Evolutionary conservation across 2,888 invertebrate species (phyloP).

Genomic region (Tetranychus piercei): DNA sequence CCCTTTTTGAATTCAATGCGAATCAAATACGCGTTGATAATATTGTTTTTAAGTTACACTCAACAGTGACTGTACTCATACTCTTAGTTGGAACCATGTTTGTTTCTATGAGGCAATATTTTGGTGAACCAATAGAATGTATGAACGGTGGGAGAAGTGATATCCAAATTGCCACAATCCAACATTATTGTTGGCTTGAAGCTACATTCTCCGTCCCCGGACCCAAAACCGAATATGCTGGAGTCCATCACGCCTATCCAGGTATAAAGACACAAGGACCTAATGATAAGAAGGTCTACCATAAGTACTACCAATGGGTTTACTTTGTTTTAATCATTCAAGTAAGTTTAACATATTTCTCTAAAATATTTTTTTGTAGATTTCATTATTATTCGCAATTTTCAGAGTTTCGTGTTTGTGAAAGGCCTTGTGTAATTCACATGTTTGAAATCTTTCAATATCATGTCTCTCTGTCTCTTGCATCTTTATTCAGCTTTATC

Average conservation of each 20-base stretch:
- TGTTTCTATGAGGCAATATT: conserved; percentile 13
- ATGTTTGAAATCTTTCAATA: neutral
- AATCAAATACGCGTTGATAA: conserved; percentile 6
- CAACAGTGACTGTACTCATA: conserved; percentile 9
- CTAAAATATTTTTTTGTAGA: neutral
- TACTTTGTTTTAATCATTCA: conserved; percentile 9
- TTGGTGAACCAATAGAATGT: conserved; percentile 14
- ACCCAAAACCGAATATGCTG: neutral
- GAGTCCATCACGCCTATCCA: conserved; percentile 11
- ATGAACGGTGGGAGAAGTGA: conserved; percentile 6
- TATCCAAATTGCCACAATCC: neutral
- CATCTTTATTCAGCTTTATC: neutral
- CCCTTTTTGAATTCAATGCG: conserved; percentile 8
- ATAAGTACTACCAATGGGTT: conserved; percentile 15
- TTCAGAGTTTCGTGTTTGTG: neutral
- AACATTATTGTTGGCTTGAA: conserved; percentile 15
- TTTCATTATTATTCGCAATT: neutral
- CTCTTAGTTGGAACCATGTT: conserved; percentile 13
- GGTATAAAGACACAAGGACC: conserved; percentile 10
- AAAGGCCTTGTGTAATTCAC: neutral
- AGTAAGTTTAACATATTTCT: neutral
- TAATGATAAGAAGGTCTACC: conserved; percentile 9
- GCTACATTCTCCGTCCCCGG: conserved; percentile 13
- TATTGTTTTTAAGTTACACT: conserved; percentile 10
- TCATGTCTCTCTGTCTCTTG: neutral